Evolutionary conservation across 2,113 vertebrate species (phyloP).

Genomic region (Galbula dea): DNA sequence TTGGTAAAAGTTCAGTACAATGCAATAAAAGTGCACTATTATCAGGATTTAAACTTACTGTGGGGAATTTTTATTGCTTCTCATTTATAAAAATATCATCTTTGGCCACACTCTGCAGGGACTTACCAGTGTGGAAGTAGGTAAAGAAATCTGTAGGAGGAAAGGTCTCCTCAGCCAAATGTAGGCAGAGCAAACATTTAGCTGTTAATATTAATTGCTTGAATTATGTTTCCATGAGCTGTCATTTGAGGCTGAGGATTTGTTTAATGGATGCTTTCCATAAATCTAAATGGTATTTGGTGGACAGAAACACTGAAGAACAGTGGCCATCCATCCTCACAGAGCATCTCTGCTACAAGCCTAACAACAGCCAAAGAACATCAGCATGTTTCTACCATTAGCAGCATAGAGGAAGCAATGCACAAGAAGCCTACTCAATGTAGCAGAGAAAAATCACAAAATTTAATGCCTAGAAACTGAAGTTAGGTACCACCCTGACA

Average conservation of each 20-base stretch:
- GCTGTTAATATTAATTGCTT: not conserved
- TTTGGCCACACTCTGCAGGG: not conserved
- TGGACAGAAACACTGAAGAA: not conserved
- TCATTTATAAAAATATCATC: not conserved
- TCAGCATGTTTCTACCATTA: not conserved
- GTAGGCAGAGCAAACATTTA: not conserved
- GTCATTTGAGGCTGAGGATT: not conserved
- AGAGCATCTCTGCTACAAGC: not conserved
- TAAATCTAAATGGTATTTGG: not conserved
- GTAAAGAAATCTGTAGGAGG: not conserved
- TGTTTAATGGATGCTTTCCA: not conserved
- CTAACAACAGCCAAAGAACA: not conserved
- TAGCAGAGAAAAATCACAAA: not conserved
- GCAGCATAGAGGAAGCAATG: not conserved
- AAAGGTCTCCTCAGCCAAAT: not conserved
- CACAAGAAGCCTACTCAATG: not conserved
- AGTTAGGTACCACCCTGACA: not conserved
- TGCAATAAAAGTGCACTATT: slow-evolving; percentile 31
- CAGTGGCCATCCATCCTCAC: not conserved
- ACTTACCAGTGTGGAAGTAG: not conserved
- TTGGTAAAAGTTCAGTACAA: slow-evolving; percentile 46
- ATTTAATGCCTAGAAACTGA: not conserved
- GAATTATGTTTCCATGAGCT: not conserved
- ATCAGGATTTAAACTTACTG: slow-evolving; percentile 25
- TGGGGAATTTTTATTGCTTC: slow-evolving; percentile 18